Base-by-base conservation (phyloP, 1,140 invertebrate species). In the Megalopta genalis region DNA sequence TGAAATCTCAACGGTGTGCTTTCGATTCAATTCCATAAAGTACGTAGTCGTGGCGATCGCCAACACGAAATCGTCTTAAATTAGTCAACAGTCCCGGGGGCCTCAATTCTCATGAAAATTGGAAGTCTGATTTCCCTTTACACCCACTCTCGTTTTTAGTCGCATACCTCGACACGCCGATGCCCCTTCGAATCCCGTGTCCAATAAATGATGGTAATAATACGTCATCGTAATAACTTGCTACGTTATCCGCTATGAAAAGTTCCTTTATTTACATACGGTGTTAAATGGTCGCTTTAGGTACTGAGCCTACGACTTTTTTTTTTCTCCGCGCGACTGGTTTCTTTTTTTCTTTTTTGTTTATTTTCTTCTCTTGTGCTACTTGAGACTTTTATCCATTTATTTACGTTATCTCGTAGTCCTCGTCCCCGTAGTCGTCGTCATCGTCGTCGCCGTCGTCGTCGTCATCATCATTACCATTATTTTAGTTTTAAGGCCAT, bases 401-500 rank as follows among this genome's bases (percentile, higher is more conserved):
- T 69, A 62, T 49, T 70, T 70, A 32, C 12, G 27, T 70, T 54
- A 75, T n/a, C 18, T 12, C 12, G 9, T 12, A 12, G 32, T 32
- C 32, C 32, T 72, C 67, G 42, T 69, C 59, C n/a, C n/a, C n/a
- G n/a, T n/a, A n/a, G 7, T 78, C 57, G 57, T 25, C 74, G 12
- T 54, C 42, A 12, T 12, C 42, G 12, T 46, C 42, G n/a, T n/a
- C n/a, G n/a, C n/a, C n/a, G n/a, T 69, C 59, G 7, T 78, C 57
- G 57, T 25, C 74, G 12, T 54, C 42, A 12, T 12, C 42, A 46
- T 46, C 42, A 46, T 57, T 12, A 21, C 52, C 21, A 60, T 70
- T 76, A 42, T 54, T 63, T 42, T 57, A 64, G n/a, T 49, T 83
- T 85, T 86, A 86, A 86, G 83, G 84, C 84, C 84, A 85, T 86